Evolutionary conservation across 2,113 vertebrate species (phyloP).

Genomic region (Lagopus leucura): DNA sequence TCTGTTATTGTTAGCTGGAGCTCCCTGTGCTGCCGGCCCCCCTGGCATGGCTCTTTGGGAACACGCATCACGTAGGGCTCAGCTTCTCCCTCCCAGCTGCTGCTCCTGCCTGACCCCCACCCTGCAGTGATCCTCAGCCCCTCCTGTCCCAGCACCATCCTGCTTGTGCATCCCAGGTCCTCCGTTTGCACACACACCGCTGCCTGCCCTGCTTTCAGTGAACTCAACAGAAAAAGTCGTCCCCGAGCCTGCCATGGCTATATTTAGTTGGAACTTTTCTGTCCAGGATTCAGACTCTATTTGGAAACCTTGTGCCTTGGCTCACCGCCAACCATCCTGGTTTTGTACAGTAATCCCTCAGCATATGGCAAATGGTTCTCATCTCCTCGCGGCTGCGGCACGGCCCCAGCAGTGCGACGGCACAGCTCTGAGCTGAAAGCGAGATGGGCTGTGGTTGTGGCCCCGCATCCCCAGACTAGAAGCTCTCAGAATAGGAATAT

Average conservation of each 20-base stretch:
- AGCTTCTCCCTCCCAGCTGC: neutral
- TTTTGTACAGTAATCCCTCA: conserved; percentile 77
- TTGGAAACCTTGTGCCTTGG: conserved; percentile 79
- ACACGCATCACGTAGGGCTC: neutral
- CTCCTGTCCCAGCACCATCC: too few relatives aligned
- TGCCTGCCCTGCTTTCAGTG: conserved; percentile 65
- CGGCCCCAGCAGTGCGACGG: conserved; percentile 20
- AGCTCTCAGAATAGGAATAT: neutral
- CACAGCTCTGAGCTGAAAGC: conserved; percentile 1
- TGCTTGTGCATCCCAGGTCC: neutral
- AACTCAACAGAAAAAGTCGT: conserved; percentile 54
- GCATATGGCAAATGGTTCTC: conserved; percentile 71
- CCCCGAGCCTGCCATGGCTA: conserved; percentile 72
- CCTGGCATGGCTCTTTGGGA: neutral
- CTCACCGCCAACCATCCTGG: conserved; percentile 68
- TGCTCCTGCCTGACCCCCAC: neutral
- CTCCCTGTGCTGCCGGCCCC: neutral
- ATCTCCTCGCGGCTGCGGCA: neutral
- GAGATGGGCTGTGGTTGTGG: neutral
- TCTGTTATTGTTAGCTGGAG: conserved; percentile 46
- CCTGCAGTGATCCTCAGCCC: neutral
- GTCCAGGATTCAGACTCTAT: conserved; percentile 78
- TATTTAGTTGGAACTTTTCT: conserved; percentile 81
- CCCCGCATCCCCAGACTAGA: neutral
- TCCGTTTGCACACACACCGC: too few relatives aligned